Evolutionary conservation across 2,113 vertebrate species (phyloP), one percentile per base, ranked within the genome.

Genomic region (Leucosticte australis): DNA sequence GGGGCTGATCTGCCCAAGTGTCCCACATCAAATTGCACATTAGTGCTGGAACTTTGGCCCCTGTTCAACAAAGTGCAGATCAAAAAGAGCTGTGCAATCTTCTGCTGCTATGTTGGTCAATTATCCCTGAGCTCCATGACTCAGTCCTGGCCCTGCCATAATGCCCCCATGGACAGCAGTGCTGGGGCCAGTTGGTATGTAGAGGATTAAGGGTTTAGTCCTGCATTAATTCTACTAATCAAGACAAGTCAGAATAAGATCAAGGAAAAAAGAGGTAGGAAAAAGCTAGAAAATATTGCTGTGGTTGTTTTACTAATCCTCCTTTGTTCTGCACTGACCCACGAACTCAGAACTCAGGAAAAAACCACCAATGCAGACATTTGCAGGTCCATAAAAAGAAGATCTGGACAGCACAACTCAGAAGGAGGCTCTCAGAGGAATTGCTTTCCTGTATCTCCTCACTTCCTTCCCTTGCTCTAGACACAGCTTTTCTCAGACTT

Each of bases 321-420:
- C 0, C 8, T 27, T 75, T 91, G n/a, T 85, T 59, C 50, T 87
- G 59, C 22, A 46, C 23, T 70, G 39, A 52, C 14, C 16, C 37
- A 42, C 3, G 0, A 57, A 21, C 31, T 53, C 55, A 73, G 37
- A 74, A 62, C 5, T 56, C 60, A 50, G 41, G 18, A 46, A 14
- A 41, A 53, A 18, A 7, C 0, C 35, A 67, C 5, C 2, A 0
- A 1, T 24, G 27, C 19, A 77, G 31, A 37, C 9, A 41, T 60
- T 31, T 91, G 31, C 62, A 46, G 9, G 24, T 65, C 77, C 33
- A 13, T 24, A 68, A 81, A 55, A 18, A 67, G 19, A 77, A 55
- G 30, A n/a, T 56, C 49, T 53, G 70, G 33, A 27, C 30, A 81
- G 73, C 52, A 42, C 24, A 6, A 11, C n/a, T 55, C 47, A 74